phyloP scores from a whole-genome alignment of 2,797 vertebrate genomes.

The Tragopan temminckii region DNA sequence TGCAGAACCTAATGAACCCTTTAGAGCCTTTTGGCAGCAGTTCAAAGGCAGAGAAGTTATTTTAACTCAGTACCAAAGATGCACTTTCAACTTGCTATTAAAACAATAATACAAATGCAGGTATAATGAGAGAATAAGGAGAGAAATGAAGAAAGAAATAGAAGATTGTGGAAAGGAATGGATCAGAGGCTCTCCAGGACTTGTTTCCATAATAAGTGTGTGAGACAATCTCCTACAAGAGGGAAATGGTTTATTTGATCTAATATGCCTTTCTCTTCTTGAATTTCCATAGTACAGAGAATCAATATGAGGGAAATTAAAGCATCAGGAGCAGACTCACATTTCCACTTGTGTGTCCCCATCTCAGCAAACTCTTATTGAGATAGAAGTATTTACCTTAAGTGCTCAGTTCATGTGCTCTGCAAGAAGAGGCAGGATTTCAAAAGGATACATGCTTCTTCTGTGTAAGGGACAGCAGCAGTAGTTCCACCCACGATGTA shows the following conservation, averaged over 20 bases:
- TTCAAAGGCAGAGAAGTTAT: background rate
- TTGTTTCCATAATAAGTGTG: conserved; percentile 27
- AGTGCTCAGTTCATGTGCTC: background rate
- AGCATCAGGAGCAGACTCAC: conserved; percentile 60
- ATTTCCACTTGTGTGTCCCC: conserved; percentile 61
- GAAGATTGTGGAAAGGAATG: conserved; percentile 11
- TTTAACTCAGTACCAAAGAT: conserved; percentile 15
- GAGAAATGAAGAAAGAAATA: conserved; percentile 57
- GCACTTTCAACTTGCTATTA: conserved; percentile 47
- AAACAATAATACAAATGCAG: conserved; percentile 20
- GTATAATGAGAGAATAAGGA: conserved; percentile 43
- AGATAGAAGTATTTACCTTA: conserved; percentile 65
- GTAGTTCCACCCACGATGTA: conserved; percentile 88
- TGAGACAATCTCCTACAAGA: conserved; percentile 61
- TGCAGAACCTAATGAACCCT: conserved; percentile 10
- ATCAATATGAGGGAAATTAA: conserved; percentile 71
- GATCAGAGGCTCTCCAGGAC: conserved; percentile 54
- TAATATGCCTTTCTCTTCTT: conserved; percentile 58
- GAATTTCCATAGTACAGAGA: conserved; percentile 63
- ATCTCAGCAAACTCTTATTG: conserved; percentile 36
- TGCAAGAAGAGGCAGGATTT: background rate
- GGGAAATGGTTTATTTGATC: conserved; percentile 70
- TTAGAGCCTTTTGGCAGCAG: conserved; percentile 24
- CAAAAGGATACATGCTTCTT: conserved; percentile 97
- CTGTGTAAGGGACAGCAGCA: conserved; percentile 91